Conservation (phyloP, 2,797 vertebrate species). For the Hapalemur alaotrensis region DNA sequence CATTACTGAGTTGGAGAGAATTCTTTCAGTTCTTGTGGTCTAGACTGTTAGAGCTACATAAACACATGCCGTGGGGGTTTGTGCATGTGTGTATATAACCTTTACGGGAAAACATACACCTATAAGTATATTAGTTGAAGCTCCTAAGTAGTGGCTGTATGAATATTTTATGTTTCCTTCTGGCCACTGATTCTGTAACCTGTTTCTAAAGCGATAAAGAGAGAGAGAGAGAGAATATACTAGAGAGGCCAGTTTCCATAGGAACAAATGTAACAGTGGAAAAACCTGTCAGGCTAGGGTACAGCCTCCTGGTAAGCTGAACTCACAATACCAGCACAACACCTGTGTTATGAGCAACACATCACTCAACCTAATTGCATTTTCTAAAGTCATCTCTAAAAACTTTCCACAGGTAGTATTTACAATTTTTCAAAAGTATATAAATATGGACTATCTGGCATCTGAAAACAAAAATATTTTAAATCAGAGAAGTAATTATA, state of each 20-base stretch:
- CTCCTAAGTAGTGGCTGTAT: background rate
- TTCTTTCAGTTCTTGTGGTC: background rate
- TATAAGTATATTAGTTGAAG: background rate
- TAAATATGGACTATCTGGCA: background rate
- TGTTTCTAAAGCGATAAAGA: slow-evolving; percentile 41
- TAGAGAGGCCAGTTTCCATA: slow-evolving; percentile 74
- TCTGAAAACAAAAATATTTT: background rate
- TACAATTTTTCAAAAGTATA: background rate
- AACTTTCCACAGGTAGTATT: background rate
- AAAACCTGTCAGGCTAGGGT: background rate
- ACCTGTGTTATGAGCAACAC: background rate
- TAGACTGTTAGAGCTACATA: background rate
- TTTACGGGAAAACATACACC: background rate
- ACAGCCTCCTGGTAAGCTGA: slow-evolving; percentile 26
- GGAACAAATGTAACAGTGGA: slow-evolving; percentile 64
- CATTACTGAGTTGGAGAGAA: background rate
- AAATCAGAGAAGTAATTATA: background rate
- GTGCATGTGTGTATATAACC: background rate
- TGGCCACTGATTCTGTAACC: slow-evolving; percentile 48
- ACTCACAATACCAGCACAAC: background rate
- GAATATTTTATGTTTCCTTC: slow-evolving; percentile 58
- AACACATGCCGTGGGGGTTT: background rate
- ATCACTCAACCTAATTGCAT: slow-evolving; percentile 19
- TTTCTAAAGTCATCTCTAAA: slow-evolving; percentile 31
- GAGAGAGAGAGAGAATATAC: background rate